A percentile compares a stretch with the other conserved stretches of the same genome.
These are phyloP conservation scores for Glyptemys insculpta DNA, from an alignment of 2,797 vertebrate species.

Conservation along the genomic window DNA sequence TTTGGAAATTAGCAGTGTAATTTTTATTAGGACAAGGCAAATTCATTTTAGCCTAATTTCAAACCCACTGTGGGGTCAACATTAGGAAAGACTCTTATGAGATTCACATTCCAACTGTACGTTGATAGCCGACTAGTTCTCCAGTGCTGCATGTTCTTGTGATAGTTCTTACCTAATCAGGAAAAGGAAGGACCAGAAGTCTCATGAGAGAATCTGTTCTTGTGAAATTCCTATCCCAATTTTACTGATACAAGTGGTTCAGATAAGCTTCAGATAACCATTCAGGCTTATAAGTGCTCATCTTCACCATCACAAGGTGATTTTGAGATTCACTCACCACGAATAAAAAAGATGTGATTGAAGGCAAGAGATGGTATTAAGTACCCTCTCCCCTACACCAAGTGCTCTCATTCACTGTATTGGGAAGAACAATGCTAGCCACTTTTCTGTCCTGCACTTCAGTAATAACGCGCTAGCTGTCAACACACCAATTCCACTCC, in stretches of 20 bases:
- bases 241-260: conserved; percentile 53
- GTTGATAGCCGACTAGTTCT: background rate
- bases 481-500: background rate
- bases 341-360: conserved; percentile 64
- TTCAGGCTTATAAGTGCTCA: conserved; percentile 47
- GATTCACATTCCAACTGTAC: conserved; percentile 1
- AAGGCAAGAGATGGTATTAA: conserved; percentile 52
- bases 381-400: conserved; percentile 42
- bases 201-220: background rate
- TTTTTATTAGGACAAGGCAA: background rate
- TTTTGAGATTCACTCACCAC: conserved; percentile 59
- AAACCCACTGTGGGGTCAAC: background rate
- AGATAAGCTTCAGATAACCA: conserved; percentile 68
- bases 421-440: conserved; percentile 42
- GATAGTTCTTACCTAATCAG: background rate
- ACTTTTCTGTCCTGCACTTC: conserved; percentile 20
- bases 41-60: background rate
- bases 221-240: conserved; percentile 48
- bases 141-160: background rate
- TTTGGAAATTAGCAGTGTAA: background rate
- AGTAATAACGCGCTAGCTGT: background rate
- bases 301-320: conserved; percentile 62
- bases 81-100: background rate
- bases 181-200: conserved; percentile 15
- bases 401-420: conserved; percentile 29